Conservation (phyloP, 2,888 invertebrate genomes). For the Stegana nigrithorax region DNA sequence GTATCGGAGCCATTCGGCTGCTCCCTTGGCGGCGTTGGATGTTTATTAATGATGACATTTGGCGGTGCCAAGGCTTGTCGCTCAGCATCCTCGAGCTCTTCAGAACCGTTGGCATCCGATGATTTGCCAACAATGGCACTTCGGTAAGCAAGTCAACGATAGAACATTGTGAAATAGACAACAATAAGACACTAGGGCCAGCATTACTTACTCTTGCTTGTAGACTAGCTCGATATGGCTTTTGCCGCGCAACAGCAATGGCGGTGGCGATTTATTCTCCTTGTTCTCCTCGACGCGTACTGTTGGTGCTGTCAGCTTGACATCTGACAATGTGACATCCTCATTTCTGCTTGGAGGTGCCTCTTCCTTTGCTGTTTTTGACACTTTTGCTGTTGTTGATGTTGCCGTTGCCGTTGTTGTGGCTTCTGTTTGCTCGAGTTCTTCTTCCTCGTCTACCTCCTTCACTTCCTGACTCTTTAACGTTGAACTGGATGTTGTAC, state of each 20-base stretch:
- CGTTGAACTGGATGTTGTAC: slow-evolving; percentile 33
- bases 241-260: slow-evolving; percentile 57
- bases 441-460: slow-evolving; percentile 56
- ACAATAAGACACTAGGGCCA: neutral
- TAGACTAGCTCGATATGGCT: slow-evolving; percentile 64
- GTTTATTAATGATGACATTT: slow-evolving; percentile 61
- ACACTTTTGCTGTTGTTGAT: neutral
- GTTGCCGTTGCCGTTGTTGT: neutral
- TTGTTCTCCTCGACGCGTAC: slow-evolving; percentile 54
- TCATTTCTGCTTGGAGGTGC: neutral
- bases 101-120: slow-evolving; percentile 37
- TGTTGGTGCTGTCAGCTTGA: neutral
- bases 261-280: slow-evolving; percentile 63
- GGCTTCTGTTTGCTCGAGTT: slow-evolving; percentile 32
- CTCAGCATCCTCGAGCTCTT: slow-evolving; percentile 36
- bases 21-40: slow-evolving; percentile 51
- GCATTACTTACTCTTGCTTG: slow-evolving; percentile 64
- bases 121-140: slow-evolving; percentile 9
- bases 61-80: slow-evolving; percentile 30
- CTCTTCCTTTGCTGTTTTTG: neutral
- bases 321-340: slow-evolving; percentile 4
- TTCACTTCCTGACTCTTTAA: slow-evolving; percentile 56
- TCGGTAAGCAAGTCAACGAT: slow-evolving; percentile 15
- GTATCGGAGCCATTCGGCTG: slow-evolving; percentile 28
- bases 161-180: neutral